Evolutionary conservation across 2,797 vertebrate genomes (phyloP), one percentile per base, ranked within the genome.

Genomic region (Manis crassicaudata): DNA sequence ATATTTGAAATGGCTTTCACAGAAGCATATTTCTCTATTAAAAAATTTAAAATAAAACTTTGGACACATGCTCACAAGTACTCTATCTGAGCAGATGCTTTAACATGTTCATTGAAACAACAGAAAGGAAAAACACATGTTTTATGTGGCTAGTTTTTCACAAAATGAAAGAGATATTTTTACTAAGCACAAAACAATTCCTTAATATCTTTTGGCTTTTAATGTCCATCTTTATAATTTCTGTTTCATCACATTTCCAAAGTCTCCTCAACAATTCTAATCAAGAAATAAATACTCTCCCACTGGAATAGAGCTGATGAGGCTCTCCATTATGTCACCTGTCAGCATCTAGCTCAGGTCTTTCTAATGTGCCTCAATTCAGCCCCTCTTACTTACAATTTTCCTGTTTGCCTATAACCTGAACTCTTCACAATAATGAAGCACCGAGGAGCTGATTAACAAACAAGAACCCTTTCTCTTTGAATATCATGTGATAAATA

Each of bases 41-140:
- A 11, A 60, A 75, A 37, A 94, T 86, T n/a, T 68, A 93, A 77
- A 92, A 90, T 80, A 88, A 68, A 93, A 87, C 4, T 92, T 73
- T 75, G 20, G 9, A 70, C 6, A 68, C 4, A 23, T 46, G 35
- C 5, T 92, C 43, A 92, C 27, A 80, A 54, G 68, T 58, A 89
- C 68, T 82, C 29, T 70, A 29, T 35, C 6, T 81, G 77, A 88
- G 6, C 72, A 77, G 2, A 46, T 83, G 11, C 20, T 95, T 93
- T 75, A 72, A 27, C 3, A 65, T 84, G 56, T 40, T 82, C 46
- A 73, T 81, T 92, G 27, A 76, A 84, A 80, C 13, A 84, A 56
- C 23, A 91, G 20, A 84, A 96, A 92, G 17, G n/a, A 93, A 85
- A 84, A 60, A 52, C 21, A 2, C 16, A 25, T 32, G 10, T 37